phyloP scores from a whole-genome alignment of 2,797 vertebrate genomes.

The Dryobates pubescens region DNA sequence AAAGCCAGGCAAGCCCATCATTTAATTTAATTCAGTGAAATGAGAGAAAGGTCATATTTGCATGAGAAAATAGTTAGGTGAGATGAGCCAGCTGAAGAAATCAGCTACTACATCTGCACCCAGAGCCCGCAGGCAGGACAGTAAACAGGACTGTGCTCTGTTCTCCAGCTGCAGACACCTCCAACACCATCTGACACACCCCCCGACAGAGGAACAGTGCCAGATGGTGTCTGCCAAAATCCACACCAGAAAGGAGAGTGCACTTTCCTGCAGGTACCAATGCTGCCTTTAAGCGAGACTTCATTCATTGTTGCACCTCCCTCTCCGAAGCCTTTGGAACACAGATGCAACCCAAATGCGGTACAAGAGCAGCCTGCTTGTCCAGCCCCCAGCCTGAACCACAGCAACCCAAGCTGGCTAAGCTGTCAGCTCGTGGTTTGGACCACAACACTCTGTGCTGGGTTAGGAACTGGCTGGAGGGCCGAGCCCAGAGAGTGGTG shows the following conservation, averaged over 20 bases:
- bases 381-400: not conserved
- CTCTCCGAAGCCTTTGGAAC: not conserved
- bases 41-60: slow-evolving; percentile 68
- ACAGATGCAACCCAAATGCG: not conserved
- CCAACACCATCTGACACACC: not conserved
- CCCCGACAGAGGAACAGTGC: not conserved
- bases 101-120: not conserved
- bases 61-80: slow-evolving; percentile 58
- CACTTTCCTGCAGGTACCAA: not conserved
- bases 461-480: too few relatives aligned
- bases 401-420: slow-evolving; percentile 16
- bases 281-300: not conserved
- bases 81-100: slow-evolving; percentile 44
- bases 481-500: too few relatives aligned
- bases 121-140: not conserved
- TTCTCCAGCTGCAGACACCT: not conserved
- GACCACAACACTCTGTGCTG: too few relatives aligned
- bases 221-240: slow-evolving; percentile 2
- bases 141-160: not conserved
- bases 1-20: slow-evolving; percentile 41
- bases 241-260: not conserved
- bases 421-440: too few relatives aligned
- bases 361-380: not conserved
- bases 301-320: not conserved
- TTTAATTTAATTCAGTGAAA: slow-evolving; percentile 53